A percentile compares a stretch with the other conserved stretches of the same genome.
Conservation (phyloP, 1,140 invertebrate genomes). For the Cyrtorhinus lividipennis region DNA sequence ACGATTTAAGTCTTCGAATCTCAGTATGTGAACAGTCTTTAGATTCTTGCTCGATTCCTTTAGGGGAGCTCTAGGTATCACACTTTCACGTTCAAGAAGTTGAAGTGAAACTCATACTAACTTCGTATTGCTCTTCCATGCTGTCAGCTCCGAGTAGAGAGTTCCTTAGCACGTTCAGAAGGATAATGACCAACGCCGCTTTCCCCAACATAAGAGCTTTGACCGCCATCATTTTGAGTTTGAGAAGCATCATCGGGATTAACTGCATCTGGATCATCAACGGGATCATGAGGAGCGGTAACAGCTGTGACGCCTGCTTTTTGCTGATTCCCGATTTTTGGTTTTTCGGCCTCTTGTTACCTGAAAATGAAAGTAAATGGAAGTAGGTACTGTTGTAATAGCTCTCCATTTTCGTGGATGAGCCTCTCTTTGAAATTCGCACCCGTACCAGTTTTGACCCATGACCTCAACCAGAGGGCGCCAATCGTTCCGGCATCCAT, state of each 20-base stretch:
- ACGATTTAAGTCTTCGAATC: too few species aligned
- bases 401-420: too few species aligned
- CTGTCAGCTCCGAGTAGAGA: slow-evolving; percentile 8
- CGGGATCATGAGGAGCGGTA: slow-evolving; percentile 24
- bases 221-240: slow-evolving; percentile 25
- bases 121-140: slow-evolving; percentile 13
- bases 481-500: too few species aligned
- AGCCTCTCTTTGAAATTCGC: too few species aligned
- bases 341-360: slow-evolving; percentile 1
- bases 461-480: too few species aligned
- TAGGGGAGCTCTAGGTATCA: too few species aligned
- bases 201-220: slow-evolving; percentile 25
- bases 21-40: too few species aligned
- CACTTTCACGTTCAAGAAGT: too few species aligned
- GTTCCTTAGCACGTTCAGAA: slow-evolving; percentile 20
- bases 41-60: too few species aligned
- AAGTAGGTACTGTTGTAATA: too few species aligned
- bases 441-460: too few species aligned
- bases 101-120: too few species aligned
- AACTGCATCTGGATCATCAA: slow-evolving; percentile 23
- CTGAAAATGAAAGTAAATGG: neutral
- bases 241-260: slow-evolving; percentile 25
- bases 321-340: slow-evolving; percentile 21
- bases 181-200: slow-evolving; percentile 23
- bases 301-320: slow-evolving; percentile 21